These are phyloP conservation scores for Napeogenes sylphis DNA, from an alignment of 2,888 invertebrate species.

Conservation along the genomic window DNA sequence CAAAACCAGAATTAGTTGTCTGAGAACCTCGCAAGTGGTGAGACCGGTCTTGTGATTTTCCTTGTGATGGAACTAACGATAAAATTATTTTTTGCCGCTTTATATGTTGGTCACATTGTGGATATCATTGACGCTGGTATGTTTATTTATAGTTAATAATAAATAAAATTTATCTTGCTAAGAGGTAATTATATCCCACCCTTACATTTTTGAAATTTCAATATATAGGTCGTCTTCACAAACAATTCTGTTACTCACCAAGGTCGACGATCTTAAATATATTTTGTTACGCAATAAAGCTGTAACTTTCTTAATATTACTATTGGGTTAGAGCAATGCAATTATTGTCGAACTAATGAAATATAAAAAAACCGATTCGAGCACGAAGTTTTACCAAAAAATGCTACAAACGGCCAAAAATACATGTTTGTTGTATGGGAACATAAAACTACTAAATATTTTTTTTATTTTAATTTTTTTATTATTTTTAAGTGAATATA, in stretches of 20 bases:
- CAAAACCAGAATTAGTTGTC: conserved; percentile 15
- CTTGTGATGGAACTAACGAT: conserved; percentile 17
- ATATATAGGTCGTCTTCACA: neutral
- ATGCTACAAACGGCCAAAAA: no score
- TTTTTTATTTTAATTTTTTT: no score
- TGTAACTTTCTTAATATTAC: no score
- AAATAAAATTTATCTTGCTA: neutral
- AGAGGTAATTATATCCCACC: no score
- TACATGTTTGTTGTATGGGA: no score
- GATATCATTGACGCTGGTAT: conserved; percentile 18
- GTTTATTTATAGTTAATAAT: conserved; percentile 10
- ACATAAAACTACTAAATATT: no score
- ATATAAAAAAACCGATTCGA: no score
- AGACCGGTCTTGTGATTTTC: conserved; percentile 21
- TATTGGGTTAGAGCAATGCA: no score
- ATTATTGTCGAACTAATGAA: no score
- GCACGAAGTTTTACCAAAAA: no score
- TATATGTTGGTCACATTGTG: conserved; percentile 12
- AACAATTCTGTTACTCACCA: neutral
- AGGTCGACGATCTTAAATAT: neutral
- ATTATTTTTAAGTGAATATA: no score
- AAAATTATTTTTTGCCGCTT: conserved; percentile 5
- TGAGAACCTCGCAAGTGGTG: neutral
- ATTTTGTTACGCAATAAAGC: neutral
- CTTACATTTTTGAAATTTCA: neutral